phyloP scores from a whole-genome alignment of 2,797 vertebrate species.

The Spinibarbus caldwelli region DNA sequence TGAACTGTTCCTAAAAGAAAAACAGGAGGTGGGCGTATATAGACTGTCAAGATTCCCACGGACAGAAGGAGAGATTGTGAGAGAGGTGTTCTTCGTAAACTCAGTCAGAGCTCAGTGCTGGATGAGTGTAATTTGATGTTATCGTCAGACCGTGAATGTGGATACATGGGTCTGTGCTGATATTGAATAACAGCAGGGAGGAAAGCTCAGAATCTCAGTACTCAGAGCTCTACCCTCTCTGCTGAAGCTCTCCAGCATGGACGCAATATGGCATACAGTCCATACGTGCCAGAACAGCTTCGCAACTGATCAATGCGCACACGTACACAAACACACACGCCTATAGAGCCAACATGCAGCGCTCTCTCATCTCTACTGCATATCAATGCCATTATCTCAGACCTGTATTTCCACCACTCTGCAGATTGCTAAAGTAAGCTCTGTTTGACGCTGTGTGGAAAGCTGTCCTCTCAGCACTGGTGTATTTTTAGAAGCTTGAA shows the following conservation, averaged over 20 bases:
- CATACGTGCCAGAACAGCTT: conserved; percentile 41
- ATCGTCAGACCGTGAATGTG: conserved; percentile 55
- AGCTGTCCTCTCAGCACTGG: conserved; percentile 51
- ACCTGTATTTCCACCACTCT: conserved; percentile 22
- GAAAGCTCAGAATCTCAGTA: conserved; percentile 50
- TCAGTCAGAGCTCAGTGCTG: conserved; percentile 51
- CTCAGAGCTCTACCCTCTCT: conserved; percentile 48
- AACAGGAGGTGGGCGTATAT: background rate
- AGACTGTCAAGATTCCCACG: conserved; percentile 20
- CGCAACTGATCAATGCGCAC: conserved; percentile 33
- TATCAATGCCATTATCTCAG: conserved; percentile 39
- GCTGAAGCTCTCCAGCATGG: conserved; percentile 50
- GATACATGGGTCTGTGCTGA: conserved; percentile 51
- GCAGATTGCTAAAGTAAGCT: conserved; percentile 39
- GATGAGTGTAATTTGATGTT: conserved; percentile 61
- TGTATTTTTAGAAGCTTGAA: conserved; percentile 58
- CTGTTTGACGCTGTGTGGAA: conserved; percentile 34
- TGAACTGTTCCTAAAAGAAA: conserved; percentile 4
- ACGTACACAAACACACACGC: conserved; percentile 6
- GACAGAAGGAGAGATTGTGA: conserved; percentile 29
- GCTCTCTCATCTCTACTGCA: conserved; percentile 11
- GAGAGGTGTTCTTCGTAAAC: conserved; percentile 45
- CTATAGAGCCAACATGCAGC: conserved; percentile 29
- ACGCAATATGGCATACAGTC: conserved; percentile 49
- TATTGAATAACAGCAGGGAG: conserved; percentile 54